Percentiles rank a stretch among this genome's conserved stretches.
Evolutionary conservation across 37 sponge, comb jelly and placozoan species (phyloP).

Genomic region (Hexactinellida sp.): DNA sequence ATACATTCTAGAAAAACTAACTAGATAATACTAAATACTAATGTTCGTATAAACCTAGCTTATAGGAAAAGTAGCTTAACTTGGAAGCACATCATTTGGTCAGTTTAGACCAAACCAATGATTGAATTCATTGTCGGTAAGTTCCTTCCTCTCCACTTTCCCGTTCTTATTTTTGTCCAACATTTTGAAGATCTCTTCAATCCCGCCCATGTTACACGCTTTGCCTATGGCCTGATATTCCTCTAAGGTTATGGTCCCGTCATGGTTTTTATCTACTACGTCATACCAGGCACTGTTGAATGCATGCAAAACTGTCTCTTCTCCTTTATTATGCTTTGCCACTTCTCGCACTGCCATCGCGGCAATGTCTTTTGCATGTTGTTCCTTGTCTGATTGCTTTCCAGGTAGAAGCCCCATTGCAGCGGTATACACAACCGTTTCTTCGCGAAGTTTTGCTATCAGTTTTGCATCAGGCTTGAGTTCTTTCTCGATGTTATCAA

Average conservation of each 20-base stretch:
- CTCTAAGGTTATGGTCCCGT: background rate
- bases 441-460: background rate
- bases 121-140: background rate
- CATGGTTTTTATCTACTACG: background rate
- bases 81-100: too few relatives aligned
- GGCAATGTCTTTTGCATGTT: background rate
- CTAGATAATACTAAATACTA: too few relatives aligned
- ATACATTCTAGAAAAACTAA: too few relatives aligned
- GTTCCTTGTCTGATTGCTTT: background rate
- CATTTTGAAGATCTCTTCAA: background rate
- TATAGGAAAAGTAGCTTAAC: too few relatives aligned
- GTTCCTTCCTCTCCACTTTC: background rate
- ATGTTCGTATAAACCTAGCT: too few relatives aligned
- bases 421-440: background rate
- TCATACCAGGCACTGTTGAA: background rate
- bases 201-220: background rate
- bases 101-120: too few relatives aligned
- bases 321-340: background rate
- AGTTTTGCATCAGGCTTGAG: background rate
- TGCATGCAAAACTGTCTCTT: background rate
- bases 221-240: background rate
- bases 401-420: background rate
- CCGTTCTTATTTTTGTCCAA: background rate
- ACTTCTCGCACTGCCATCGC: background rate
- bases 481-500: background rate